These are phyloP conservation scores for Lordiphosa collinella DNA, from an alignment of 1,140 invertebrate genomes.

Conservation along the genomic window DNA sequence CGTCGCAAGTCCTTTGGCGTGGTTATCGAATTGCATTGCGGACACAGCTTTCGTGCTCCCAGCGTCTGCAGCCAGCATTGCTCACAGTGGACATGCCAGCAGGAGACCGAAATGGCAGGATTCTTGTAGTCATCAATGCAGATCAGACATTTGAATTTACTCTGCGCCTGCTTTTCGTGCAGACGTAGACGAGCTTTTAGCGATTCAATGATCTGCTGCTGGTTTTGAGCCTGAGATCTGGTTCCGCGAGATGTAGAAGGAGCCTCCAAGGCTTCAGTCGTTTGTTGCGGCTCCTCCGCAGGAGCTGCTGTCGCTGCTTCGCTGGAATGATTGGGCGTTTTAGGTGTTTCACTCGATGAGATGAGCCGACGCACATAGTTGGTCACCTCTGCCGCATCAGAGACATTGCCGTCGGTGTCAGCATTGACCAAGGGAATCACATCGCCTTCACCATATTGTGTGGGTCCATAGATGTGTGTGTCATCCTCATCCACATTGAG, in stretches of 20 bases:
- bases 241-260: slow-evolving; percentile 51
- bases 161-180: slow-evolving; percentile 81
- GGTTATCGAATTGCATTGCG: slow-evolving; percentile 96
- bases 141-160: slow-evolving; percentile 88
- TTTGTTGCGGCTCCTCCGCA: slow-evolving; percentile 8
- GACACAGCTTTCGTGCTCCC: slow-evolving; percentile 94
- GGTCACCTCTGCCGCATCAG: slow-evolving; percentile 80
- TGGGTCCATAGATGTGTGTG: slow-evolving; percentile 87
- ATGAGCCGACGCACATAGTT: slow-evolving; percentile 78
- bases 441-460: slow-evolving; percentile 90
- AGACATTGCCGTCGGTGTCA: slow-evolving; percentile 59
- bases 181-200: slow-evolving; percentile 86
- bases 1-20: slow-evolving; percentile 91
- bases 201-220: slow-evolving; percentile 86
- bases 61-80: slow-evolving; percentile 95
- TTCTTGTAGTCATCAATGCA: slow-evolving; percentile 92
- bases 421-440: slow-evolving; percentile 83
- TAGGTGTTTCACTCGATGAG: slow-evolving; percentile 49
- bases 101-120: slow-evolving; percentile 96
- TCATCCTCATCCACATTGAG: slow-evolving; percentile 89
- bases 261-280: slow-evolving; percentile 29
- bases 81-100: slow-evolving; percentile 98
- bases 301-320: slow-evolving; percentile 12
- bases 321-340: slow-evolving; percentile 34
- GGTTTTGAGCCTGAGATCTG: slow-evolving; percentile 53